Base-by-base conservation (phyloP, 2,797 vertebrate species). In the Sebastes matsubarae region DNA sequence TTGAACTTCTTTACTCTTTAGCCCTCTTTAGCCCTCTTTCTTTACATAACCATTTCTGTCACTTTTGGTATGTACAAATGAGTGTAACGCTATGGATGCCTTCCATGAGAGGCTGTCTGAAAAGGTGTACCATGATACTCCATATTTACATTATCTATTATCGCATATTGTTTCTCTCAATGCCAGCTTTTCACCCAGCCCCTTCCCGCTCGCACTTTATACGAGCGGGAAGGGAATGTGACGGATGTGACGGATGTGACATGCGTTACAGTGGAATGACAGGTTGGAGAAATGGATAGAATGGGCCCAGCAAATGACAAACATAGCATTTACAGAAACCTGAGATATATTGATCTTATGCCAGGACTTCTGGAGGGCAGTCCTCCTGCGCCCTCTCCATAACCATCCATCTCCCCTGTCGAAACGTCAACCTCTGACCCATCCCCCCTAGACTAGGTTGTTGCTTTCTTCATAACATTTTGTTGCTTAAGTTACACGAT, bases 371-470 rank as follows among this genome's bases (percentile, higher is more conserved):
- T 72, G 0, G 1, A 10, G 46, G 68, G 38, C 8, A 68, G 29
- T 60, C 70, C 72, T 60, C 50, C 14, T 6, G 71, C n/a, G 18
- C 42, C 14, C 34, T 66, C 34, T 78, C 54, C 2, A 29, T 30
- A 61, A 66, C 70, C 22, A 83, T 73, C 72, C 67, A 84, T 82
- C 72, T 60, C 7, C 10, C 22, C 72, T 76, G 58, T 72, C 22
- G 1, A 68, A 76, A 16, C 11, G 2, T 55, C 34, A 71, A 59
- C 20, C 63, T 32, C 27, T 25, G 36, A 42, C 27, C 22, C 10
- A 50, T 50, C 32, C 1, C 5, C 18, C 12, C 34, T 36, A 1
- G 14, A 50, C 42, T 6, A 6, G 2, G 58, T 50, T 59, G 25
- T 38, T 20, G 42, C n/a, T 32, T 12, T 65, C 29, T 57, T 1